phyloP scores from a whole-genome alignment of 2,888 invertebrate genomes.

The Limenitis camilla region DNA sequence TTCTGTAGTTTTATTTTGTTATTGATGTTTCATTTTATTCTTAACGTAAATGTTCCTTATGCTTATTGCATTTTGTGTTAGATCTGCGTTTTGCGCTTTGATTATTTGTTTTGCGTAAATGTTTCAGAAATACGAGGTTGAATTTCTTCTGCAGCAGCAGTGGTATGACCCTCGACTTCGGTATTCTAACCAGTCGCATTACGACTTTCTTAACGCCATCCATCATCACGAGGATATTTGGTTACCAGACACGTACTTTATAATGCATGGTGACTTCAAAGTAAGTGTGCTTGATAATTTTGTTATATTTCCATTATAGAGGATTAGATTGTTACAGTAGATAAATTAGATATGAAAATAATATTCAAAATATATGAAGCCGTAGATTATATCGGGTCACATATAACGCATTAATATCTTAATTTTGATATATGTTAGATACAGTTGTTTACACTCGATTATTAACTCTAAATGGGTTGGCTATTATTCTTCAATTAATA shows the following conservation, averaged over 20 bases:
- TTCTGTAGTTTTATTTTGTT: not conserved
- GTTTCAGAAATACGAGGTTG: slow-evolving; percentile 95
- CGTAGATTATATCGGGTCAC: no score
- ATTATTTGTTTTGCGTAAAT: not conserved
- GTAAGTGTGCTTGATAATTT: slow-evolving; percentile 35
- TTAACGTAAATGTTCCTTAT: not conserved
- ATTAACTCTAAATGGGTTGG: no score
- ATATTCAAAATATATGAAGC: no score
- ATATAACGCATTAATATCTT: no score
- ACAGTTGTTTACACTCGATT: no score
- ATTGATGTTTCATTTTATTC: not conserved
- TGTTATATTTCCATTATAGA: not conserved
- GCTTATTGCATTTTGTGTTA: not conserved
- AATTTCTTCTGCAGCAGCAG: slow-evolving; percentile 93
- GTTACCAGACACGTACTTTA: slow-evolving; percentile 96
- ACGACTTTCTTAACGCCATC: slow-evolving; percentile 92
- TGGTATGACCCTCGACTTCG: slow-evolving; percentile 93
- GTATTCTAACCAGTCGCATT: slow-evolving; percentile 90
- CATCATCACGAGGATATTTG: slow-evolving; percentile 94
- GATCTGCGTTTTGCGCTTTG: not conserved
- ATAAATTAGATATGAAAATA: not conserved
- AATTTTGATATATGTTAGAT: no score
- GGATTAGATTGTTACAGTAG: not conserved
- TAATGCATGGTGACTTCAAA: slow-evolving; percentile 97
- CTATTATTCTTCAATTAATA: no score